These are phyloP conservation scores for Biston betularia DNA, from an alignment of 2,888 invertebrate genomes.

Conservation along the genomic window DNA sequence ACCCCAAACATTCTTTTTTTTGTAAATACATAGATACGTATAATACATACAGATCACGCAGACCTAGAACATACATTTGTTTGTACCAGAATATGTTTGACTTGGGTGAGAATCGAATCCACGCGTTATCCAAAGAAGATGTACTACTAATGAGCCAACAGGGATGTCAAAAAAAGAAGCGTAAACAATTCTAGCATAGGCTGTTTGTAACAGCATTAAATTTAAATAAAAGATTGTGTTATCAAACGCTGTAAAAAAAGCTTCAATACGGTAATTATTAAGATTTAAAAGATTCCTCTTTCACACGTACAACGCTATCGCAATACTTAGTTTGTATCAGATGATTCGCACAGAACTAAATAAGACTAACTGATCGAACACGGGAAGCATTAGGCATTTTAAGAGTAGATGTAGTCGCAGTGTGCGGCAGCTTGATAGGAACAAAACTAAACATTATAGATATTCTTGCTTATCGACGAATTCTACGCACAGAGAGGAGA, in stretches of 20 bases:
- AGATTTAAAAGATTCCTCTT: slow-evolving; percentile 48
- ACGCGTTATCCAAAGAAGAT: no score
- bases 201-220: slow-evolving; percentile 16
- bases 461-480: no score
- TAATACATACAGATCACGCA: no score
- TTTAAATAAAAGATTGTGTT: slow-evolving; percentile 17
- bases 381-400: slow-evolving; percentile 3
- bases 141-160: slow-evolving; percentile 28
- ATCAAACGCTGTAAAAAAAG: slow-evolving; percentile 44
- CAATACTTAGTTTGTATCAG: slow-evolving; percentile 37
- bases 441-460: not conserved
- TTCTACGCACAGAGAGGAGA: no score
- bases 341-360: slow-evolving; percentile 21
- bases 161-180: slow-evolving; percentile 39
- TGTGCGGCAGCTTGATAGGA: not conserved
- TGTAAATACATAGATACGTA: no score
- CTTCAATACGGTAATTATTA: slow-evolving; percentile 47
- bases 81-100: no score
- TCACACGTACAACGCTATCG: slow-evolving; percentile 45
- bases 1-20: no score
- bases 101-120: no score
- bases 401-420: not conserved
- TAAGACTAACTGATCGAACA: slow-evolving; percentile 49
- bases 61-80: no score
- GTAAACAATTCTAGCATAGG: slow-evolving; percentile 27